Evolutionary conservation across 2,113 vertebrate genomes (phyloP), one percentile per base, ranked within the genome.

Genomic region (Eubucco bourcierii): DNA sequence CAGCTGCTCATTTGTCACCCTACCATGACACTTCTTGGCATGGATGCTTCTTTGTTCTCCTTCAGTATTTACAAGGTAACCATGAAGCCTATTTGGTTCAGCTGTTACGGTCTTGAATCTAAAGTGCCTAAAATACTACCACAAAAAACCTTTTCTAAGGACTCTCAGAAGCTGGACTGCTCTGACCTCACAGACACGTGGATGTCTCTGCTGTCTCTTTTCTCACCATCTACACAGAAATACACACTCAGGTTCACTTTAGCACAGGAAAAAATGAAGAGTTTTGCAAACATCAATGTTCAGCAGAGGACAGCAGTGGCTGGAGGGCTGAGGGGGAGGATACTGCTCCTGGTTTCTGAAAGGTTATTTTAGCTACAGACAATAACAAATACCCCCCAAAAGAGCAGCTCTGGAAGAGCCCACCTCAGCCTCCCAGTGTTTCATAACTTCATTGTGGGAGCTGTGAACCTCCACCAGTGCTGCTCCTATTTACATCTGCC

Each of bases 201-300:
- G 73, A 65, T 14, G 5, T 77, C 60, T 70, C 84, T 74, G 5
- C 77, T 34, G 55, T 60, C 70, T 84, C 65, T 86, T 28, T 61
- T 46, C 64, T 12, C 73, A 31, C 68, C 55, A 7, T 34, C 53
- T 74, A 53, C 6, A 12, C 77, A 78, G 87, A 84, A 80, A 78
- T 18, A 80, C 4, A 33, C 20, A 29, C 50, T 31, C 72, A 7
- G 67, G 47, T 28, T 88, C 41, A 6, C 71, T 74, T 59, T 53
- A 55, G 81, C 15, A 8, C 61, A 75, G 94, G 71, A 90, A 94
- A 94, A 89, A 90, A 84, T n/a, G 53, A 87, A 58, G 78, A 74
- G 71, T 29, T 5, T 18, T 77, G 73, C n/a, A 61, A 78, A 91
- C 94, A 89, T 89, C 90, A 55, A 52, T 84, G 84, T 50, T 87